phyloP scores from a whole-genome alignment of 2,113 vertebrate species.

The Tetrao urogallus region DNA sequence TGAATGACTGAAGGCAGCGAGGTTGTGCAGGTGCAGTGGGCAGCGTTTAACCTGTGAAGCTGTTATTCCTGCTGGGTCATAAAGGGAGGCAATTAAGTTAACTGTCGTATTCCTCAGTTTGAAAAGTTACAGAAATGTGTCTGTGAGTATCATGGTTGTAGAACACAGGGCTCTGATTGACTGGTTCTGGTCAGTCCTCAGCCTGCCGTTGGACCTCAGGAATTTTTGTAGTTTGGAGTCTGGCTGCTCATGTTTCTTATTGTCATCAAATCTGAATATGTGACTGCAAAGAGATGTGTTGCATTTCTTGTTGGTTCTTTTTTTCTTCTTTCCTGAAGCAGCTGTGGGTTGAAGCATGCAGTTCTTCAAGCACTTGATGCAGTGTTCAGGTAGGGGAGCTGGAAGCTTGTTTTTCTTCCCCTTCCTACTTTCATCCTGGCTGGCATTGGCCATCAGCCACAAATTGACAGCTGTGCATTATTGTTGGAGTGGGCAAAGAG shows the following conservation, averaged over 20 bases:
- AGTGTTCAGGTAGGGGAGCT: not conserved
- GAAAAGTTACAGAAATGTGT: not conserved
- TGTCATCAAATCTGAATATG: not conserved
- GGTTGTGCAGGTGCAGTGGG: not conserved
- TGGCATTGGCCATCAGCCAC: not conserved
- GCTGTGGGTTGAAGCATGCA: not conserved
- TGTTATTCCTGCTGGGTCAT: not conserved
- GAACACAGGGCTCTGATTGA: not conserved
- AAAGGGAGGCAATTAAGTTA: not conserved
- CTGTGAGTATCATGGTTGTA: not conserved
- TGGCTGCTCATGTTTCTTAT: not conserved
- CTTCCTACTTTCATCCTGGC: not conserved
- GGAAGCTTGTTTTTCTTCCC: not conserved
- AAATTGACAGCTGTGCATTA: not conserved
- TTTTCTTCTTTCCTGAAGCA: not conserved
- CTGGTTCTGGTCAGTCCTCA: not conserved
- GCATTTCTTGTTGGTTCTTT: not conserved
- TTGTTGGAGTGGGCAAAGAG: not conserved
- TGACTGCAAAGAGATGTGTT: not conserved
- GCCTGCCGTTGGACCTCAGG: constrained; percentile 17
- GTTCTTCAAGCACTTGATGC: not conserved
- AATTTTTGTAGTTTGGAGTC: not conserved
- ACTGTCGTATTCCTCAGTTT: not conserved
- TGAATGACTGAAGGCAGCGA: not conserved
- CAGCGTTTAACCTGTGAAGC: not conserved